Evolutionary conservation across 2,888 invertebrate genomes (phyloP).

Genomic region (Ellobium chinense): DNA sequence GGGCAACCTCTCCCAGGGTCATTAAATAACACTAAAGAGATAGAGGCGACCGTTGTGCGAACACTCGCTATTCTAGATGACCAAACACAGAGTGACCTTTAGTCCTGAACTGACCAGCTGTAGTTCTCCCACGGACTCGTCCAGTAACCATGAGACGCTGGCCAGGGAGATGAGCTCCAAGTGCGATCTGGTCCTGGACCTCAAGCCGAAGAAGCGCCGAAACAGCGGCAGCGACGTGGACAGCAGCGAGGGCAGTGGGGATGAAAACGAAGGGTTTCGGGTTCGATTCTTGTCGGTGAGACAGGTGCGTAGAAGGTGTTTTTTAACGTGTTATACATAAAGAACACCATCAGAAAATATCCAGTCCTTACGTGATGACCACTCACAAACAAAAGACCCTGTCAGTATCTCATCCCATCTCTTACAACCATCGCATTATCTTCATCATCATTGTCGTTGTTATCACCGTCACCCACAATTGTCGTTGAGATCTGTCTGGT

Average conservation of each 20-base stretch:
- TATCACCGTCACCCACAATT: background rate
- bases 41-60: no score
- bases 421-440: background rate
- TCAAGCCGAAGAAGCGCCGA: slow-evolving; percentile 10
- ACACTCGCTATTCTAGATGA: background rate
- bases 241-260: background rate
- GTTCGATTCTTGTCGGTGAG: slow-evolving; percentile 32
- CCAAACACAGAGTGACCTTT: background rate
- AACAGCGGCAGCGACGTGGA: slow-evolving; percentile 25
- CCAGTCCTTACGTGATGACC: no score
- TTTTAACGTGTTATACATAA: no score
- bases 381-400: no score
- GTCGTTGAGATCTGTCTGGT: no score
- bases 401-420: background rate
- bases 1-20: no score
- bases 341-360: no score
- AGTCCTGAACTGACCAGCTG: background rate
- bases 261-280: background rate
- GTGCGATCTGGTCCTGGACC: background rate
- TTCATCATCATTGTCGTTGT: background rate
- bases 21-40: no score
- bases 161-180: background rate
- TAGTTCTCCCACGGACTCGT: background rate
- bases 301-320: slow-evolving; percentile 11
- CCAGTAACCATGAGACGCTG: background rate